Conservation (phyloP, 2,888 invertebrate genomes). For the Cantharis flavilabris region DNA sequence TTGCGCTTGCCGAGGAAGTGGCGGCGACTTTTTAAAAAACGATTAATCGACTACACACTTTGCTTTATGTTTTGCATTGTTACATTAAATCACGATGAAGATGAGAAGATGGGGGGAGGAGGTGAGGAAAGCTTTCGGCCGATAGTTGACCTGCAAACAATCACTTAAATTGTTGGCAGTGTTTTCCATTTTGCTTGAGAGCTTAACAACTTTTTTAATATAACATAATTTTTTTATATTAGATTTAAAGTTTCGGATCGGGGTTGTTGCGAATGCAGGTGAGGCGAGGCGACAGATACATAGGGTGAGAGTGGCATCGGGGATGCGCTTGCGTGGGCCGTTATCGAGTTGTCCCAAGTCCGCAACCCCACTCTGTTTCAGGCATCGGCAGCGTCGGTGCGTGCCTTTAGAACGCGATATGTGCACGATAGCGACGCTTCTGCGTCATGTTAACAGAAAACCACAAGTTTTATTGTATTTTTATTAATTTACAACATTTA, state of each 20-base stretch:
- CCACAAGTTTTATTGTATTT: conserved; percentile 47
- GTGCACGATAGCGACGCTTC: conserved; percentile 41
- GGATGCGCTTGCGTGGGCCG: conserved; percentile 57
- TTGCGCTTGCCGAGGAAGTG: neutral
- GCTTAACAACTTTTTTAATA: neutral
- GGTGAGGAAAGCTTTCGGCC: conserved; percentile 31
- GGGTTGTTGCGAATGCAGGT: conserved; percentile 62
- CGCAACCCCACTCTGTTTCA: conserved; percentile 44
- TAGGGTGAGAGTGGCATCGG: conserved; percentile 43
- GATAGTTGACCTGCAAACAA: conserved; percentile 9
- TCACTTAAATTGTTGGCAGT: conserved; percentile 9
- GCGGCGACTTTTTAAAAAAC: neutral
- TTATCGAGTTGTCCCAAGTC: conserved; percentile 52
- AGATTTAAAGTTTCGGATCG: conserved; percentile 58
- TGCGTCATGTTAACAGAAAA: conserved; percentile 48
- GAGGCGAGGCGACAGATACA: conserved; percentile 56
- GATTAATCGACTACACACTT: neutral
- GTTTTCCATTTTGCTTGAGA: neutral
- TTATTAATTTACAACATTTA: conserved; percentile 43
- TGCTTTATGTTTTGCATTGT: neutral
- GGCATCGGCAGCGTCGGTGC: conserved; percentile 33
- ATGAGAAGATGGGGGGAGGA: too few relatives aligned
- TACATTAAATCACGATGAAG: conserved; percentile 16
- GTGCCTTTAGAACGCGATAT: conserved; percentile 27
- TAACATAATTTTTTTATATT: conserved; percentile 41